Evolutionary conservation across 1,140 invertebrate genomes (phyloP).

Genomic region (Colletes gigas): DNA sequence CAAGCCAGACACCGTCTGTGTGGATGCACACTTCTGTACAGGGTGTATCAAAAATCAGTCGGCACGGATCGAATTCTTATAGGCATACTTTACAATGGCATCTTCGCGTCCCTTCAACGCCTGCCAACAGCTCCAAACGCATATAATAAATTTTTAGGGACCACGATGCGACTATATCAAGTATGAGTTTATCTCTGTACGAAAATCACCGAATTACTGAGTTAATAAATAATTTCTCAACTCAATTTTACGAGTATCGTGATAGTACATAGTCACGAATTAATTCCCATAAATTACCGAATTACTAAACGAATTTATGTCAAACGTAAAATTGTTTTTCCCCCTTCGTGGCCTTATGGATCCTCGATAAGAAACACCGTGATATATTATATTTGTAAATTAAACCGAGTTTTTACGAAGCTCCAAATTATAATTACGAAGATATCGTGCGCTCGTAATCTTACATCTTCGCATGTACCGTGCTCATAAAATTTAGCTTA

Average conservation of each 20-base stretch:
- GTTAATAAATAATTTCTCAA: no score
- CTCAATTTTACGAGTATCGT: no score
- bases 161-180: no score
- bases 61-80: conserved; percentile 2
- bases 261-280: no score
- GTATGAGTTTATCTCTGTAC: no score
- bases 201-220: no score
- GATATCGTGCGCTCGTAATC: background rate
- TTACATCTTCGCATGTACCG: background rate
- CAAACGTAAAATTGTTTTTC: no score
- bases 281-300: no score
- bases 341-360: no score
- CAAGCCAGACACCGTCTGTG: conserved; percentile 50
- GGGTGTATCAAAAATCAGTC: conserved; percentile 37
- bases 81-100: background rate
- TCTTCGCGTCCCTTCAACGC: background rate
- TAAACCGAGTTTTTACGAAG: background rate
- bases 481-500: background rate
- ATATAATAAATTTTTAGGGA: background rate
- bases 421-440: background rate
- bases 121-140: background rate
- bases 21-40: conserved; percentile 11
- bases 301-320: no score
- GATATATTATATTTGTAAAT: no score
- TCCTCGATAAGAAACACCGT: no score